Base-by-base conservation (phyloP, 2,888 invertebrate genomes). In the Acrobasis suavella region DNA sequence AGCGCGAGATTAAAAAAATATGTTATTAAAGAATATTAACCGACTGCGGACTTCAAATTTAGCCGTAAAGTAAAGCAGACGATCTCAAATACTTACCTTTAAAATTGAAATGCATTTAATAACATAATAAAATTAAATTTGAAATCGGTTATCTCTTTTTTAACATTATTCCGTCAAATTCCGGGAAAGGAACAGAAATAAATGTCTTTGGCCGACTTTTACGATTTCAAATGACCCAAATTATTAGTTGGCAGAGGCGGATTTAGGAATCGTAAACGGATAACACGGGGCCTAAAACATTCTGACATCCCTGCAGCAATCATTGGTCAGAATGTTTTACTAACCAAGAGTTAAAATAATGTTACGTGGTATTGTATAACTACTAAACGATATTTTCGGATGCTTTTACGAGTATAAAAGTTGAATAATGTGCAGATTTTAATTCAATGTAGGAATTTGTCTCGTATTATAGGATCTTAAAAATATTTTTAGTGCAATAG, bases 151-250 rank as follows among this genome's bases (percentile, higher is more conserved):
- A 55, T 55, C 39, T 17, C 10, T 52, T 39, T 55, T 55, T 55
- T 12, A 55, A 55, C 37, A 39, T 16, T 55, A 39, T 37, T 42
- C 42, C 42, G 42, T 17, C 7, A n/a, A 42, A 56, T 62, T 62
- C 62, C 15, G 15, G 55, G 62, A 62, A 62, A 62, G 22, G 32
- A 9, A 14, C 9, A 17, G 49, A 49, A 54, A 55, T 62, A 62
- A 62, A 62, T 62, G 62, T 62, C 54, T 54, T 71, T 62, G 69
- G 65, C 74, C 75, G 76, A 79, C 77, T 74, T 85, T 85, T 82
- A 85, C 80, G 84, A 83, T 65, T 69, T 64, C 49, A 78, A 85
- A 85, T 83, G 76, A 80, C 77, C 77, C 77, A 79, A 81, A 83
- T 84, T 82, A 83, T 81, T 72, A 80, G 78, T 77, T 78, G 32